Base-by-base conservation (phyloP, 2,888 invertebrate genomes). In the Polydrusus tereticollis region DNA sequence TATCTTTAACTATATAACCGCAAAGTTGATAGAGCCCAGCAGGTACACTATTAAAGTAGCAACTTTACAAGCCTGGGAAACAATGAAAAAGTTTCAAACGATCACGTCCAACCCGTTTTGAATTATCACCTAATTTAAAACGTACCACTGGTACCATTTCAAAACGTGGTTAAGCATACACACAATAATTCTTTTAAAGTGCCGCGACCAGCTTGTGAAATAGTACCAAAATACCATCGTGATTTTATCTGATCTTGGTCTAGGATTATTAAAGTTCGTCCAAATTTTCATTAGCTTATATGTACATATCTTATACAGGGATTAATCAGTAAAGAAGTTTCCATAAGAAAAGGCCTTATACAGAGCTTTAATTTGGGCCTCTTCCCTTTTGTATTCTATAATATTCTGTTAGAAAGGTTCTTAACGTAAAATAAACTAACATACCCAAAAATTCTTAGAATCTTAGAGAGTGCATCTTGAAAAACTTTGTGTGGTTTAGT, bases 101-200 rank as follows among this genome's bases (percentile, higher is more conserved):
- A 57, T 58, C 72, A 72, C 67, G 68, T 67, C 36, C 26, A 50
- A 63, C 72, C 41, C 47, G 72, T 72, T 68, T 64, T 68, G 68
- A 68, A 68, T 72, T 72, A 72, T 68, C 66, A 38, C 72, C 72
- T 67, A 72, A 72, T 72, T 72, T 60, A 55, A 72, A 66, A 21
- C 14, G 55, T 23, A 62, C 38, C n/a, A n/a, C n/a, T n/a, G n/a
- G n/a, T n/a, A n/a, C 65, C 65, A 38, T 66, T 59, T 50, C 36
- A 33, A 71, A 52, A 71, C 58, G 64, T 23, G 47, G 57, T 55
- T 23, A 45, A n/a, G n/a, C n/a, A n/a, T n/a, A 63, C 69, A 63
- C 63, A 47, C 23, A 14, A n/a, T 12, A n/a, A 23, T 20, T 55
- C 21, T 26, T 14, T 55, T 29, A 14, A 8, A 55, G 12, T 20